A percentile compares a stretch with the other conserved stretches of the same genome.
Evolutionary conservation across 2,113 vertebrate species (phyloP).

Genomic region (Nannobrachium achirus): DNA sequence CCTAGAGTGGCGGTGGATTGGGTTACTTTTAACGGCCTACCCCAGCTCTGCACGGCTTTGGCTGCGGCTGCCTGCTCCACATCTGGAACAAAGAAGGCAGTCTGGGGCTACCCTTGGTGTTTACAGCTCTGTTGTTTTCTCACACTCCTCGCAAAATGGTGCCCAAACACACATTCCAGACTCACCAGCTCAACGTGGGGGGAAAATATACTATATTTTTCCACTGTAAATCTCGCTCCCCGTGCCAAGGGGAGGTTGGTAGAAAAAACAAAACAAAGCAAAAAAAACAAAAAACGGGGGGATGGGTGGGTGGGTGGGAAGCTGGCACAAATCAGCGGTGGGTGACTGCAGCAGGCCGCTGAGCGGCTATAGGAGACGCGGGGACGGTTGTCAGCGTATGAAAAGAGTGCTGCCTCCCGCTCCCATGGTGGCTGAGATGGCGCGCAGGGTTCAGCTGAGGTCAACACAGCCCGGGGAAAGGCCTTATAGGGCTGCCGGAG

Average conservation of each 20-base stretch:
- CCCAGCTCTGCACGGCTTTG: not conserved
- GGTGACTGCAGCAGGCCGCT: conserved; percentile 19
- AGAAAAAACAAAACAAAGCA: conserved; percentile 57
- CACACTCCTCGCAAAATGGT: conserved; percentile 74
- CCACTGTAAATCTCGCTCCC: conserved; percentile 75
- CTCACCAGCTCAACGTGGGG: conserved; percentile 70
- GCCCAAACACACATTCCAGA: conserved; percentile 77
- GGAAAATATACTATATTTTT: conserved; percentile 71
- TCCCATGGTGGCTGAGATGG: conserved; percentile 37
- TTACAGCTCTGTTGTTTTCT: conserved; percentile 80
- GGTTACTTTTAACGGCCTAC: conserved; percentile 10
- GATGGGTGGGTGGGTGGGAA: conserved; percentile 1
- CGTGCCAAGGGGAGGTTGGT: conserved; percentile 46
- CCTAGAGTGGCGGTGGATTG: conserved; percentile 38
- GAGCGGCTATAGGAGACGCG: conserved; percentile 10
- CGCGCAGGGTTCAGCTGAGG: conserved; percentile 64
- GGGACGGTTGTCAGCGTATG: conserved; percentile 23
- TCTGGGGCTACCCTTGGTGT: conserved; percentile 70
- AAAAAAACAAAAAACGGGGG: no score
- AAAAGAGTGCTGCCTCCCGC: conserved; percentile 25
- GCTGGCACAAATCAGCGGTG: conserved; percentile 54
- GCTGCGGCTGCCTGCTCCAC: conserved; percentile 53
- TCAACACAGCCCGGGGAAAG: conserved; percentile 52
- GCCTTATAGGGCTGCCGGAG: conserved; percentile 9
- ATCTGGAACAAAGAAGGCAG: conserved; percentile 76